Percentiles rank a stretch among this genome's conserved stretches.
phyloP scores from a whole-genome alignment of 1,140 invertebrate species.

The Globodera rostochiensis region DNA sequence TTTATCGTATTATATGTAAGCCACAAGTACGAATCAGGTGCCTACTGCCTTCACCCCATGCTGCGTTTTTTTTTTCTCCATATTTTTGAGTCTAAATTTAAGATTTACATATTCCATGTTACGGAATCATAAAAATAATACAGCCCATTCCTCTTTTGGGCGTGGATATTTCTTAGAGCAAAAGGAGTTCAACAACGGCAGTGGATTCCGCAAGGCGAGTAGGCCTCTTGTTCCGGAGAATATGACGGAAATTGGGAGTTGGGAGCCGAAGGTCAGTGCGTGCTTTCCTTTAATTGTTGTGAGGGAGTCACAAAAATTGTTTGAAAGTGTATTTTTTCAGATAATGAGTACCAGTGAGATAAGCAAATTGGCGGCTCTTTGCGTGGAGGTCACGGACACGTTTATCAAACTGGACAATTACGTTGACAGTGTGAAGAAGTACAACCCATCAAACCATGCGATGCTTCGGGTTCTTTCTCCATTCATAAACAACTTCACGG shows the following conservation, averaged over 20 bases:
- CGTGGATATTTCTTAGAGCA: neutral
- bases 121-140: neutral
- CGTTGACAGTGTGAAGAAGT: conserved; percentile 11
- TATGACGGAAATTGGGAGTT: conserved; percentile 11
- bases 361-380: neutral
- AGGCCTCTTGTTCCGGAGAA: conserved; percentile 22
- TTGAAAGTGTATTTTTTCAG: neutral
- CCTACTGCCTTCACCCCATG: too few relatives aligned
- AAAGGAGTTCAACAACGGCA: neutral
- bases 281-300: neutral
- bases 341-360: conserved; percentile 13
- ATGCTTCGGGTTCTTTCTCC: conserved; percentile 9
- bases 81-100: neutral
- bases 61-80: neutral
- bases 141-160: neutral
- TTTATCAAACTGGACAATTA: conserved; percentile 27
- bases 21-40: too few relatives aligned
- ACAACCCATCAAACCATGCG: conserved; percentile 10
- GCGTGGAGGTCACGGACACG: conserved; percentile 13
- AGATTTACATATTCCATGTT: neutral
- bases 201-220: conserved; percentile 12
- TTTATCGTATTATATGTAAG: too few relatives aligned
- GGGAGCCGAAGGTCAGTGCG: conserved; percentile 11
- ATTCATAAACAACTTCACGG: neutral
- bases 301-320: too few relatives aligned